phyloP scores from a whole-genome alignment of 2,113 vertebrate species.

The Mellivora capensis region DNA sequence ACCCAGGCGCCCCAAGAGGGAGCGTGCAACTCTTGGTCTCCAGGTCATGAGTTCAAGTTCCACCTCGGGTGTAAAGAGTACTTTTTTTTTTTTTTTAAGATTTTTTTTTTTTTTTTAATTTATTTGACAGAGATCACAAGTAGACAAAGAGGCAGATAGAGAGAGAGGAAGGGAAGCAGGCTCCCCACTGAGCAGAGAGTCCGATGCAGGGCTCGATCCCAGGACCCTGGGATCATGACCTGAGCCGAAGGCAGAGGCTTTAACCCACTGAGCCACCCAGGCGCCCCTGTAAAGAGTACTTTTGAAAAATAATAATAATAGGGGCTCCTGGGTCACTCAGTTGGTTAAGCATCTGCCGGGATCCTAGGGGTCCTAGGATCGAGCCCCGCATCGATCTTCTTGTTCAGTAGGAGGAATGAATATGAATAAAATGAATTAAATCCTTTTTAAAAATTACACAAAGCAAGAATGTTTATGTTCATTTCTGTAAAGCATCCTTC shows the following conservation, averaged over 20 bases:
- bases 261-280: too few species aligned
- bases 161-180: too few species aligned
- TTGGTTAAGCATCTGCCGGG: neutral
- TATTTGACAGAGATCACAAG: too few species aligned
- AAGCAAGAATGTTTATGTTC: neutral
- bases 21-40: neutral
- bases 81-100: too few species aligned
- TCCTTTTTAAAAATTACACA: neutral
- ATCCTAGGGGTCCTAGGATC: neutral
- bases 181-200: too few species aligned
- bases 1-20: neutral
- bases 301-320: neutral
- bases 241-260: too few species aligned
- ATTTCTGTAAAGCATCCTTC: neutral
- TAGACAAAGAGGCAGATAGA: too few species aligned
- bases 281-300: neutral
- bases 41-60: neutral
- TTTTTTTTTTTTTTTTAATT: too few species aligned
- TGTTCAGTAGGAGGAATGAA: neutral
- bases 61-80: neutral
- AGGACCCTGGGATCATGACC: too few species aligned
- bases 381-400: accelerated
- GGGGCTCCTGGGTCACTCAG: neutral
- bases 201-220: too few species aligned
- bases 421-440: too few species aligned